Conservation (phyloP, 2,797 vertebrate genomes). For the Naso thynnoides region DNA sequence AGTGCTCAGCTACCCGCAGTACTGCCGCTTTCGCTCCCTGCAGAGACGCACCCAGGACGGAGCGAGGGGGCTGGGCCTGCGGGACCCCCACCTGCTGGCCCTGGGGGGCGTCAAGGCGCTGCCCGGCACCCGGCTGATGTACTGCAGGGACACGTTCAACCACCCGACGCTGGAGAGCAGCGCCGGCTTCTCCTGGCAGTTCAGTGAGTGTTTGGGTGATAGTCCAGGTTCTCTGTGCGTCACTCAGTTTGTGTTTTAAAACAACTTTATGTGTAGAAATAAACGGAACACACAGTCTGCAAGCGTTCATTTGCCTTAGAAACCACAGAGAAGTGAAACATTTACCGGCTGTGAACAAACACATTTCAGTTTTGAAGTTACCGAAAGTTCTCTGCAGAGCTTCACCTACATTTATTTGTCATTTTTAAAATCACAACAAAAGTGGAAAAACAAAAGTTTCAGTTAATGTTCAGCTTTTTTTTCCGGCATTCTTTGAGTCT, state of each 20-base stretch:
- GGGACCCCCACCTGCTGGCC: slow-evolving; percentile 83
- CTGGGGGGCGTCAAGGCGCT: slow-evolving; percentile 80
- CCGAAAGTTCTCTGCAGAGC: too few species aligned
- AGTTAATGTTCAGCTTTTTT: too few species aligned
- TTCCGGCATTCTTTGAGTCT: neutral
- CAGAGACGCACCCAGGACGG: slow-evolving; percentile 79
- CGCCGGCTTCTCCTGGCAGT: slow-evolving; percentile 81
- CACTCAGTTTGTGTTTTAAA: neutral
- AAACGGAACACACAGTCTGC: neutral
- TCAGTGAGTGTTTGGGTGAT: slow-evolving; percentile 74
- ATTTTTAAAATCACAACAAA: too few species aligned
- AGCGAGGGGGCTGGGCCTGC: slow-evolving; percentile 49
- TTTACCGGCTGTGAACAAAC: too few species aligned
- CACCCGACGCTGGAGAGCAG: slow-evolving; percentile 85
- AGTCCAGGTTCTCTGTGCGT: too few species aligned
- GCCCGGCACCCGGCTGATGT: slow-evolving; percentile 80
- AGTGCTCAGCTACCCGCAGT: slow-evolving; percentile 88
- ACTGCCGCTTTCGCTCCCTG: slow-evolving; percentile 87
- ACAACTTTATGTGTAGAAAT: too few species aligned
- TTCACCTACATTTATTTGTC: too few species aligned
- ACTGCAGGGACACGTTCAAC: slow-evolving; percentile 88
- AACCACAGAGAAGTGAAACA: too few species aligned
- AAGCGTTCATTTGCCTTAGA: neutral
- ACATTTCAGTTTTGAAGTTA: too few species aligned
- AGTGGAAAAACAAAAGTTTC: too few species aligned